Base-by-base conservation (phyloP, 2,888 invertebrate species). In the Diarsia mendica region DNA sequence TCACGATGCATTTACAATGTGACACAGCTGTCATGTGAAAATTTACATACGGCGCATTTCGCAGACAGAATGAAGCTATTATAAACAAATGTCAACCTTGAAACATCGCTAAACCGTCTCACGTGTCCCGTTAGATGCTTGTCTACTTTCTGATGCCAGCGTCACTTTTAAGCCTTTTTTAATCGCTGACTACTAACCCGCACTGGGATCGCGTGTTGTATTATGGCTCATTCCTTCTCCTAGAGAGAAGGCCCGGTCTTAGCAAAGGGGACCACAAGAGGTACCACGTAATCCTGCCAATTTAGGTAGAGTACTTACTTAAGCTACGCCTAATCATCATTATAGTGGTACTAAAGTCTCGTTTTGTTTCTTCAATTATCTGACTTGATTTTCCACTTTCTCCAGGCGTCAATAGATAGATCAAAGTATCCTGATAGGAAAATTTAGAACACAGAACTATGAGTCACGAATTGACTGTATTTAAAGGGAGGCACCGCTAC, bases 1-100 rank as follows among this genome's bases (percentile, higher is more conserved):
- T 53, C 85, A 81, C 80, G 74, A 39, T 23, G 46, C 46, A 55
- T 49, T 77, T 53, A 78, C 65, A 83, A 60, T 83, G 44, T 83
- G 65, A 60, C 64, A 11, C 53, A 65, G 11, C 44, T 28, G 65
- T 49, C 64, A 83, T 79, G 83, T 69, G 79, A 79, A 79, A 69
- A 78, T 65, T 79, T 49, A 65, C 28, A 60, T 48, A 20, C 77
- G 18, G 33, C 48, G 55, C 67, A 78, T 66, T 78, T 79, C 28
- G 11, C 69, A 69, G 58, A 10, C 60, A 61, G 23, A 60, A 28
- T 77, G 28, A 48, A 51, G 39, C 20, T 28, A 71, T 20, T 44
- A 23, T 39, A 46, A 18, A 44, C n/a, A 53, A n/a, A 23, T 10
- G 28, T 20, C 23, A 49, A 55, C 83, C 79, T 69, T 78, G 60